Conservation (phyloP, 2,113 vertebrate species). For the Cathartes aura region DNA sequence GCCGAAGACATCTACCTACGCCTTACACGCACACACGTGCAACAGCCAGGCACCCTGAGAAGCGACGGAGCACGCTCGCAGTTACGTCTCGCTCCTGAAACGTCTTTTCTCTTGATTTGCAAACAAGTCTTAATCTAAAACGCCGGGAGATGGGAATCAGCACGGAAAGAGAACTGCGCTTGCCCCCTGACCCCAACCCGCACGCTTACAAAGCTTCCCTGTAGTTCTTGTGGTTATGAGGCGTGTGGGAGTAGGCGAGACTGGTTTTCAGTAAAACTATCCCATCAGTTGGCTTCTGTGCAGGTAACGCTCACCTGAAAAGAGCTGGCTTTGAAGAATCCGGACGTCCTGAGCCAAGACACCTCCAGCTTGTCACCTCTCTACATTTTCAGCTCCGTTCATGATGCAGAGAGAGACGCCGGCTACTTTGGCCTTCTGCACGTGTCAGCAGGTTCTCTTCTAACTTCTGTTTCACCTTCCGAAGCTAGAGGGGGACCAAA, state of each 20-base stretch:
- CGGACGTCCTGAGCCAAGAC: background rate
- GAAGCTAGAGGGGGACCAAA: background rate
- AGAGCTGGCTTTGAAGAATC: background rate
- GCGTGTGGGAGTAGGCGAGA: background rate
- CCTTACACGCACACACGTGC: background rate
- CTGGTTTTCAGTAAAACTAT: background rate
- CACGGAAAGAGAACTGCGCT: background rate
- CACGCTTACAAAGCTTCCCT: background rate
- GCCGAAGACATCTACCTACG: background rate
- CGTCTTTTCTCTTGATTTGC: background rate
- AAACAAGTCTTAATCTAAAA: background rate
- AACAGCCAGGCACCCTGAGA: background rate
- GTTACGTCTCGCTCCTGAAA: background rate
- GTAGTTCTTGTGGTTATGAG: background rate
- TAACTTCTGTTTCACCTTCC: background rate
- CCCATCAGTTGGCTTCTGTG: background rate
- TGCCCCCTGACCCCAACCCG: accelerated
- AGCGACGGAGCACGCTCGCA: accelerated
- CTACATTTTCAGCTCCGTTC: background rate
- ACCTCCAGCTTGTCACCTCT: background rate
- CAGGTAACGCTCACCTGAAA: background rate
- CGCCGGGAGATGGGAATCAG: background rate
- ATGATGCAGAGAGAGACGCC: background rate
- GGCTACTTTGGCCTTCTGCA: background rate
- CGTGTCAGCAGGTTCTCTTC: background rate